Conservation (phyloP, 2,113 vertebrate genomes). For the Cyanistes caeruleus region DNA sequence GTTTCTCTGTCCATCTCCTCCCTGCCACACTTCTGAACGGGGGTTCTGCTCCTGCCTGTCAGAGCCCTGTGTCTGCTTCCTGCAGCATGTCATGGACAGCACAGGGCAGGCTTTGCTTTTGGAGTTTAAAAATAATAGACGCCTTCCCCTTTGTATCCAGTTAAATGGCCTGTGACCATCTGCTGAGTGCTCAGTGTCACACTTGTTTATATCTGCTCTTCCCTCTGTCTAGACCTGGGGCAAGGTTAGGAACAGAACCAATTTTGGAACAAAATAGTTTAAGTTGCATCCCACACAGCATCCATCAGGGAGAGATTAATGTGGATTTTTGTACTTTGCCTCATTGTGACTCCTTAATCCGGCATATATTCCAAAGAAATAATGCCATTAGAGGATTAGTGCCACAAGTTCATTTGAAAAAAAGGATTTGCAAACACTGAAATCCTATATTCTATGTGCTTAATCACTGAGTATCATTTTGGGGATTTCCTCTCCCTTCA, state of each 20-base stretch:
- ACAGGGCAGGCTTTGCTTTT: neutral
- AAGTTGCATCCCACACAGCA: conserved; percentile 63
- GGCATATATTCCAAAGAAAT: conserved; percentile 77
- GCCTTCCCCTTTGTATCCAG: conserved; percentile 16
- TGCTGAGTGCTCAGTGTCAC: conserved; percentile 5
- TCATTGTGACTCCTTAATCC: conserved; percentile 85
- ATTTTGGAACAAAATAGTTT: conserved; percentile 65
- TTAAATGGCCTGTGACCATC: conserved; percentile 28
- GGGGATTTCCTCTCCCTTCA: conserved; percentile 67
- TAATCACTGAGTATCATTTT: conserved; percentile 70
- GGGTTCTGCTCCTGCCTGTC: neutral
- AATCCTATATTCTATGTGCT: conserved; percentile 71
- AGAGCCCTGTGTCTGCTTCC: neutral
- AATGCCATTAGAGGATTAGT: conserved; percentile 88
- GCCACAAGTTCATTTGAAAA: conserved; percentile 79
- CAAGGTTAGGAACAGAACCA: conserved; percentile 52
- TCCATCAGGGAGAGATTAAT: conserved; percentile 77
- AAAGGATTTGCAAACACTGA: conserved; percentile 73
- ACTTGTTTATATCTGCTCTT: neutral
- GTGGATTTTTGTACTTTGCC: conserved; percentile 82
- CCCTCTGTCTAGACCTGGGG: neutral
- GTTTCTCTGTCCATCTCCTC: neutral
- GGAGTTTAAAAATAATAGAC: neutral
- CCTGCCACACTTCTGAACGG: neutral
- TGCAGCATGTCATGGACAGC: neutral